Conservation (phyloP, 2,797 vertebrate species). For the Anguilla pacifica region DNA sequence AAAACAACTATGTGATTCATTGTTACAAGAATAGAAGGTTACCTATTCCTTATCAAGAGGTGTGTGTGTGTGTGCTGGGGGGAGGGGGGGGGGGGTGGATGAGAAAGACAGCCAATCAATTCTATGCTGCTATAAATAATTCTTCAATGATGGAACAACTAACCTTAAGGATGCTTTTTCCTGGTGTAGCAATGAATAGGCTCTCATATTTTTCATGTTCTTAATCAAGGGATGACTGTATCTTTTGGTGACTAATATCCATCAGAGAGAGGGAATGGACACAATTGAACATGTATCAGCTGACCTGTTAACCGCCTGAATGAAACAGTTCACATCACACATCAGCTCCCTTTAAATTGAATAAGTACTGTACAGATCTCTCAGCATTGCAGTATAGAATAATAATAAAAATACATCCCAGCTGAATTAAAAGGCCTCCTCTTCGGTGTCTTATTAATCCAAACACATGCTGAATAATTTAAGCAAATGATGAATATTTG, state of each 20-base stretch:
- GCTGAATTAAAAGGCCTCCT: conserved; percentile 7
- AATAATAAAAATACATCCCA: conserved; percentile 15
- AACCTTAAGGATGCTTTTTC: too few relatives aligned
- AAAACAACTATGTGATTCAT: too few relatives aligned
- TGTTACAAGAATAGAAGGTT: too few relatives aligned
- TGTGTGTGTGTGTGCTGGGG: too few relatives aligned
- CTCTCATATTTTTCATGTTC: neutral
- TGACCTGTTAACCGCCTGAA: neutral
- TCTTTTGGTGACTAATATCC: neutral
- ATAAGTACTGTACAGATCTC: neutral
- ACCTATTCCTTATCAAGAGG: too few relatives aligned
- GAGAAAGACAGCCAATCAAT: too few relatives aligned
- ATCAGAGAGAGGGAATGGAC: neutral
- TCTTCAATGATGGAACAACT: too few relatives aligned
- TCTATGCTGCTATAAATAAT: too few relatives aligned
- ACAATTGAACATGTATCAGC: neutral
- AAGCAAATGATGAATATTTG: conserved; percentile 29
- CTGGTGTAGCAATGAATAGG: too few relatives aligned
- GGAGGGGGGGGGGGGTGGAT: too few relatives aligned
- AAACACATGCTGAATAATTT: conserved; percentile 25
- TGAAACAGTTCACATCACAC: neutral
- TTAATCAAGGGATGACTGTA: neutral
- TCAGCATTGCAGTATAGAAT: neutral
- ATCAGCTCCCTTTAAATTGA: neutral
- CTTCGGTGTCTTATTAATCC: neutral